A percentile compares a stretch with the other conserved stretches of the same genome.
These are phyloP conservation scores for Eubasilissa regina DNA, from an alignment of 1,140 invertebrate species.

Conservation along the genomic window DNA sequence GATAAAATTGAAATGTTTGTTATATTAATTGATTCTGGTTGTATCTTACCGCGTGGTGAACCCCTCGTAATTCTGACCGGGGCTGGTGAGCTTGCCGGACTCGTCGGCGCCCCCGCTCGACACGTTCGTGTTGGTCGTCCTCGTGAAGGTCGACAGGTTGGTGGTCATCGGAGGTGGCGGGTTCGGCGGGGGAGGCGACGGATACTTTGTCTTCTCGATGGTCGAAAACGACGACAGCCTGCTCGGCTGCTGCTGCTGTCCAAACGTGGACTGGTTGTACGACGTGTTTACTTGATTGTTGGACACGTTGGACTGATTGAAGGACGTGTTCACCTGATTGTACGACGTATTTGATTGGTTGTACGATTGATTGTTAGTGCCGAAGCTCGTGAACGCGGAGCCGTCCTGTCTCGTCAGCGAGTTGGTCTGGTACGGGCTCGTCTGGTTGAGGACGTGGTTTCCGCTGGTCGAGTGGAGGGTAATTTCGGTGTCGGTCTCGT, in stretches of 20 bases:
- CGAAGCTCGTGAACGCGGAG: conserved; percentile 11
- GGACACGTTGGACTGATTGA: conserved; percentile 53
- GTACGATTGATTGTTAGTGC: conserved; percentile 26
- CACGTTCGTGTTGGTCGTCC: conserved; percentile 51
- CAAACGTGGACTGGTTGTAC: conserved; percentile 37
- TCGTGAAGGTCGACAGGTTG: conserved; percentile 68
- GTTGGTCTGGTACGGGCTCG: conserved; percentile 60
- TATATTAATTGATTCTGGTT: background rate
- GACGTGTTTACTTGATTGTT: conserved; percentile 49
- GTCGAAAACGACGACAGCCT: conserved; percentile 32
- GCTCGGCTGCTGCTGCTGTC: conserved; percentile 28
- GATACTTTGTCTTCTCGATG: conserved; percentile 54
- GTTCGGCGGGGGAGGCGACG: conserved; percentile 57
- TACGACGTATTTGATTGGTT: conserved; percentile 55
- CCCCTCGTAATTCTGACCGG: conserved; percentile 74
- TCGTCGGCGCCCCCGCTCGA: conserved; percentile 21
- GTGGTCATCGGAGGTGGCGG: conserved; percentile 62
- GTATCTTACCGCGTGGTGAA: conserved; percentile 74
- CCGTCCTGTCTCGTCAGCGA: conserved; percentile 46
- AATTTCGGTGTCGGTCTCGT: conserved; percentile 73
- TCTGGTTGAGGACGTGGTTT: conserved; percentile 61
- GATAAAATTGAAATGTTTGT: no score
- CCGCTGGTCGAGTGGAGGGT: conserved; percentile 62
- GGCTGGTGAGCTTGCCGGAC: conserved; percentile 43
- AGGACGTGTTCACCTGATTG: conserved; percentile 47